Base-by-base conservation (phyloP, 2,797 vertebrate genomes). In the Orientallactaga sibirica region DNA sequence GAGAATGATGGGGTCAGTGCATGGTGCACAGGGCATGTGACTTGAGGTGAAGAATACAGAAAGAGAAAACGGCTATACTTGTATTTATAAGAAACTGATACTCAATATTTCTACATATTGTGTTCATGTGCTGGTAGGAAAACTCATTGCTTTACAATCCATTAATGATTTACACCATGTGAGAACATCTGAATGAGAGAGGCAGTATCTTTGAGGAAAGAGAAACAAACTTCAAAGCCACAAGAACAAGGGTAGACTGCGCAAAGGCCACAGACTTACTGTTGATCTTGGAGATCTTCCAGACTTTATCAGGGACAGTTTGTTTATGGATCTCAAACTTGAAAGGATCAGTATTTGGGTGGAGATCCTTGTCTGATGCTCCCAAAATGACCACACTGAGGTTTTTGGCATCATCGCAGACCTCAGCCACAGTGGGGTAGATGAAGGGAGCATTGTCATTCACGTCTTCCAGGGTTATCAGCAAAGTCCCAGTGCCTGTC, bases 361-460 rank as follows among this genome's bases (percentile, higher is more conserved):
- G 98, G 41, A 99, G 98, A 96, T 99, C 99, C 96, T 98, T 99
- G 97, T 99, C 99, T 33, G 98, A 98, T 0, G 99, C 99, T 48
- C 99, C 99, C 37, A 99, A 96, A 29, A 99, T 97, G 91, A 99
- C 99, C 67, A 99, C 99, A 10, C 98, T 99, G 96, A 99, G 98
- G 61, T 99, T 99, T 93, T 98, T 98, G 64, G 98, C 97, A 0
- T 99, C 99, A 1, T 99, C 99, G 7, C 99, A 99, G 76, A 99
- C 99, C 55, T 98, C 99, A 0, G 99, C 99, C 64, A 99, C 98
- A 0, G 99, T 98, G 19, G 99, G 99, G 48, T 99, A 98, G 77
- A 99, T 98, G 52, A 98, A 98, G 7, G 99, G 99, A 2, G 99
- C 98, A 0, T 99, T 99, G 97, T 99, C 99, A 2, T 99, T 99